Evolutionary conservation across 2,888 invertebrate species (phyloP), one percentile per base, ranked within the genome.

Genomic region (Bibio marci): DNA sequence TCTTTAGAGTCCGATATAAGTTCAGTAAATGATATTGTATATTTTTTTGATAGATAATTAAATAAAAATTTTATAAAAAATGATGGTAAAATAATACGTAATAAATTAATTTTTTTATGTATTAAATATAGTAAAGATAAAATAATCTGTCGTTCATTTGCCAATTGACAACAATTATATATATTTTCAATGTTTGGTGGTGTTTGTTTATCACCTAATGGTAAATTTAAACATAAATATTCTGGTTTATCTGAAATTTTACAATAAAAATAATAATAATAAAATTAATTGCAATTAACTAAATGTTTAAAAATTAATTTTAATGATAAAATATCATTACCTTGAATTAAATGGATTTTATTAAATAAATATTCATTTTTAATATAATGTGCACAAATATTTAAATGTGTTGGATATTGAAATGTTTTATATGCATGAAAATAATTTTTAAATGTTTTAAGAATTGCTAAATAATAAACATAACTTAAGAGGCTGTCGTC

Each of bases 1-100:
- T 58, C 58, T 46, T 58, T 36, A n/a, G n/a, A n/a, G n/a, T n/a
- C n/a, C 15, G 8, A 36, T 8, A 25, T 52, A 36, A 61, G 55
- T 44, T 60, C 59, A 2, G 61, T 60, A 38, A 61, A 51, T 5
- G 59, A 59, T 3, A 60, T 55, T 3, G 62, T 58, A 44, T 58
- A 61, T 40, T 55, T 56, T 3, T 54, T 52, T 2, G 60, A 57
- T 40, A 61, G 60, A 31, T 58, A 59, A 42, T 60, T 61, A 1
- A 61, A 58, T 30, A 54, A 53, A 10, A 61, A 52, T 46, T 59
- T 59, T 7, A 59, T 56, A 7, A 57, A 42, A 3, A 60, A 54
- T 12, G 54, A 52, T 1, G 61, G 61, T 26, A 61, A 32, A 30
- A 61, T 43, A 0, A 55, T 52, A 0, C 59, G 58, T 8, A 61